Evolutionary conservation across 1,140 invertebrate species (phyloP), one percentile per base, ranked within the genome.

Genomic region (Cydia amplana): DNA sequence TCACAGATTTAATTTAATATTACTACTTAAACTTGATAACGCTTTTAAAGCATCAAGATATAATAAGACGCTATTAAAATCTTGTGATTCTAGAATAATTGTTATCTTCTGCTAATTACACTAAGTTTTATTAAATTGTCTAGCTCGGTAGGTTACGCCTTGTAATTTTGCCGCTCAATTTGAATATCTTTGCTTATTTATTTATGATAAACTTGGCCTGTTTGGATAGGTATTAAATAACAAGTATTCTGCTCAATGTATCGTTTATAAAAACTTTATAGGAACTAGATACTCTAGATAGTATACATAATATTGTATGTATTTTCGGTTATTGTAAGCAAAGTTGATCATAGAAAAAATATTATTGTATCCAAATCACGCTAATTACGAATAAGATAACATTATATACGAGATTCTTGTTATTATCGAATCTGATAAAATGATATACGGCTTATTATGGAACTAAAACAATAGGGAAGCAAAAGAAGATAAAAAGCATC

Each of bases 1-100:
- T 70, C 65, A 65, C 64, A 70, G 65, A 40, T 40, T 40, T 40
- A 67, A n/a, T 67, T 20, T 70, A 70, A 70, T 70, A 43, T 70
- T 32, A 32, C 65, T 32, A 40, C 65, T 67, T 67, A 70, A 70
- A 70, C 65, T 70, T 70, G 36, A 70, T 70, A 70, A 70, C 5
- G 64, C 64, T 36, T 36, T 70, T 43, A 67, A 28, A 14, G 65
- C n/a, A n/a, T 70, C 16, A 43, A 40, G 65, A 43, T 36, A 40
- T 70, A 36, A 36, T 70, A 43, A 70, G 36, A 70, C 16, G 36
- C 6, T 70, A 43, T 43, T 70, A 20, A 70, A 40, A 67, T 67
- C 25, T 67, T 36, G 4, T 18, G 65, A 70, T 40, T 43, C 36
- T 70, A 23, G 55, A 60, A 60, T 55, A 67, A 67, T 70, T 70